Base-by-base conservation (phyloP, 2,797 vertebrate species). In the Rousettus madagascariensis region DNA sequence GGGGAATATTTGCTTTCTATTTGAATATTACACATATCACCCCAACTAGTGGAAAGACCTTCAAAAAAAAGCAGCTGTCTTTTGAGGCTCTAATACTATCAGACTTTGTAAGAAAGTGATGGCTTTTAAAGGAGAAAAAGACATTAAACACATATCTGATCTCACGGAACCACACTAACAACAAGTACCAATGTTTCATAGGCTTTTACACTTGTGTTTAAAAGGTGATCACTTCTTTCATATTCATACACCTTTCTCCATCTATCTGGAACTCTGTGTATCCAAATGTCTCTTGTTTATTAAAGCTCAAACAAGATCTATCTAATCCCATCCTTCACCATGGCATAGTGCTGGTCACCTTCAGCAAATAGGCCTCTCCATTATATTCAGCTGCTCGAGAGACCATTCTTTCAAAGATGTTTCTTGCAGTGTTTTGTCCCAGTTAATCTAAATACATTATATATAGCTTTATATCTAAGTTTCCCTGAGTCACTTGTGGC, bases 1-100 rank as follows among this genome's bases (percentile, higher is more conserved):
- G 22, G 51, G 57, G 96, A 96, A 93, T 96, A 97, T 95, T 63
- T 95, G 87, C 94, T 96, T 96, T 95, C 94, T 94, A 85, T 90
- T 22, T 95, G 94, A 97, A 92, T 43, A 94, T 85, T 90, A 95
- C 55, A 93, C 26, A 33, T 74, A 96, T 90, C 74, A 79, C 26
- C 63, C 68, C 80, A 97, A 96, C 86, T 90, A 95, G 41, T 51
- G 57, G 71, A 84, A 93, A 96, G 57, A 71, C 12, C 71, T 74
- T 93, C n/a, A 72, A 71, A 85, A 80, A 72, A 59, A 74, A 26
- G 43, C 46, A 92, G 71, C 77, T 95, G 75, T 78, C 90, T 71
- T 93, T 46, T 43, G 49, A 92, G 63, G 15, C 28, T 88, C 79
- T 72, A 92, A 85, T 78, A 74, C 17, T 78, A 26, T 55, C 75